Evolutionary conservation across 2,113 vertebrate species (phyloP).

Genomic region (Globicephala melas): DNA sequence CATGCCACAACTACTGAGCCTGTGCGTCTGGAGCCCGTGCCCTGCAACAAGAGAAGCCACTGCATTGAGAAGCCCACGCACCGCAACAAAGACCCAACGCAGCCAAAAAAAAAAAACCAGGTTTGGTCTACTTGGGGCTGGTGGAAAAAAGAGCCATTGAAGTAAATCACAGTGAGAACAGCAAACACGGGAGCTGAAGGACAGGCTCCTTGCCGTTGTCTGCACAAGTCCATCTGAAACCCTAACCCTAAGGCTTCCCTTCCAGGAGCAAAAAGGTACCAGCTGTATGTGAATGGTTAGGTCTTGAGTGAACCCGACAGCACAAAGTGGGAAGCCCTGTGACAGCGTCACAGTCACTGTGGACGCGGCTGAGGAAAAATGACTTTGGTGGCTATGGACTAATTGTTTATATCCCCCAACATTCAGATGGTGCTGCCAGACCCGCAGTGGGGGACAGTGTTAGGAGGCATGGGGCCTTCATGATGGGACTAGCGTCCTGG

Average conservation of each 20-base stretch:
- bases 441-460: rapidly evolving
- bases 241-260: background rate
- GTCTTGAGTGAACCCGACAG: rapidly evolving
- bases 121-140: background rate
- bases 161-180: background rate
- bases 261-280: background rate
- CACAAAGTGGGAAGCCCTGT: background rate
- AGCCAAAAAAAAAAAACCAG: background rate
- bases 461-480: background rate
- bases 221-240: rapidly evolving
- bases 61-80: no score
- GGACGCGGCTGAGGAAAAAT: rapidly evolving
- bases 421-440: rapidly evolving
- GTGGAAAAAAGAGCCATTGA: background rate
- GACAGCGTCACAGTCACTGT: background rate
- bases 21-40: no score
- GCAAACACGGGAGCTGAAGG: background rate
- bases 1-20: no score
- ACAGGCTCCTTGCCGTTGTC: rapidly evolving
- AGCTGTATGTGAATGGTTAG: no score
- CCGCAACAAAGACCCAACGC: no score
- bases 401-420: no score
- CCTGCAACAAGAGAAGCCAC: no score
- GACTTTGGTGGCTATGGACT: background rate
- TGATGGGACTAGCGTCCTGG: background rate